Percentiles rank a stretch among this genome's conserved stretches.
Evolutionary conservation across 2,888 invertebrate species (phyloP).

Genomic region (Coleophora deauratella): DNA sequence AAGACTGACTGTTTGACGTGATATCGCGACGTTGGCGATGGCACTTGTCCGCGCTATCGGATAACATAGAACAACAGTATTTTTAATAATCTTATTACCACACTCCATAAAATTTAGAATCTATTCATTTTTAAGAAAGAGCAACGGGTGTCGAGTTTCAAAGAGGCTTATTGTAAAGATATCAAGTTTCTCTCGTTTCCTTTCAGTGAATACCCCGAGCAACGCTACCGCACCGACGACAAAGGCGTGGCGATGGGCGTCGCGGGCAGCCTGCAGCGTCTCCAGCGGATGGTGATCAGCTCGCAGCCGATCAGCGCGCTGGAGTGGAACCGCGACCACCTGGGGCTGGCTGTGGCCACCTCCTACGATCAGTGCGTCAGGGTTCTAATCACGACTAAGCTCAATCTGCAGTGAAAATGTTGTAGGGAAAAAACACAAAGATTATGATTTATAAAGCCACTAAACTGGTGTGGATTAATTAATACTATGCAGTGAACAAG

Average conservation of each 20-base stretch:
- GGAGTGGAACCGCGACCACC: conserved; percentile 94
- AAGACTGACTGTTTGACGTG: no score
- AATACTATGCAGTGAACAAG: no score
- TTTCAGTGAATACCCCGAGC: conserved; percentile 81
- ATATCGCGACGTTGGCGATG: no score
- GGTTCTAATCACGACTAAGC: conserved; percentile 89
- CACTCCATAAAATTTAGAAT: no score
- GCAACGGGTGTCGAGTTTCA: no score
- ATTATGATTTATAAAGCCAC: not conserved
- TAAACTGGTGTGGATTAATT: not conserved
- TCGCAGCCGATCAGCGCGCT: conserved; percentile 91
- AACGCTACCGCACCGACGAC: conserved; percentile 79
- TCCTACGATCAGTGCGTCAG: conserved; percentile 94
- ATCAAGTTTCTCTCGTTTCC: not conserved
- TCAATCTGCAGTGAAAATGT: conserved; percentile 76
- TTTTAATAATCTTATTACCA: no score
- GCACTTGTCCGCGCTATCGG: no score
- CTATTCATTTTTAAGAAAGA: no score
- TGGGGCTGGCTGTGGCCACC: conserved; percentile 90
- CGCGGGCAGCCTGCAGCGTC: conserved; percentile 80
- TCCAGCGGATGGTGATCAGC: conserved; percentile 88
- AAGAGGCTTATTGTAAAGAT: no score
- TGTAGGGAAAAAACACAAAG: not conserved
- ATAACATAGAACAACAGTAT: no score
- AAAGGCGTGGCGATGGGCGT: conserved; percentile 85